These are phyloP conservation scores for Prionace glauca DNA, from an alignment of 2,797 vertebrate species.

Conservation along the genomic window DNA sequence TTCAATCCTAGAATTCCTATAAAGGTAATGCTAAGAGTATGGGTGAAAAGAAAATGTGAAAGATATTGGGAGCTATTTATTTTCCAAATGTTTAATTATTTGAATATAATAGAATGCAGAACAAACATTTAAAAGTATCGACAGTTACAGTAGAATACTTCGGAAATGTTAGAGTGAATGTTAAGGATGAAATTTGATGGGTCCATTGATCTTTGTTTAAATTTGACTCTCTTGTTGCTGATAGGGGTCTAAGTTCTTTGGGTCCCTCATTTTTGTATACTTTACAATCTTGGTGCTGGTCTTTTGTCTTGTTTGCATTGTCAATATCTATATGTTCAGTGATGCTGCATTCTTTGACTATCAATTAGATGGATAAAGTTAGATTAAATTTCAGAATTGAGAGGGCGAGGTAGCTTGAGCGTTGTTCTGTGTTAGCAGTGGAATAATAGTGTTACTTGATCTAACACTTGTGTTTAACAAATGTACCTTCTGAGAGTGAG, in stretches of 20 bases:
- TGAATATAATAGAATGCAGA: not conserved
- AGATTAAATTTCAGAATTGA: not conserved
- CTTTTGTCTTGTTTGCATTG: not conserved
- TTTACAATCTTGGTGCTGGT: not conserved
- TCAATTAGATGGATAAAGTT: not conserved
- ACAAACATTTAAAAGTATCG: not conserved
- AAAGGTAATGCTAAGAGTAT: not conserved
- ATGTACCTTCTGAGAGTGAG: not conserved
- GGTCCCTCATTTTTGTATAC: not conserved
- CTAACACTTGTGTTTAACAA: not conserved
- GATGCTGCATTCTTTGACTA: not conserved
- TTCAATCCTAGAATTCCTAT: not conserved
- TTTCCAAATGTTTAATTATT: not conserved
- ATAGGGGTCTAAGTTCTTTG: not conserved
- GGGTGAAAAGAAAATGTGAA: not conserved
- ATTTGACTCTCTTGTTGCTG: not conserved
- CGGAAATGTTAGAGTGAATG: not conserved
- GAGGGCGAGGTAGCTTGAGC: not conserved
- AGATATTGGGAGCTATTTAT: not conserved
- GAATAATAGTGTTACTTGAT: not conserved
- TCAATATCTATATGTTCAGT: not conserved
- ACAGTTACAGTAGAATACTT: not conserved
- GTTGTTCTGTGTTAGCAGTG: not conserved
- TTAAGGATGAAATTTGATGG: not conserved
- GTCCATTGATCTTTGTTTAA: not conserved